phyloP scores from a whole-genome alignment of 2,797 vertebrate species.

The Rhabdophis nuchalis region DNA sequence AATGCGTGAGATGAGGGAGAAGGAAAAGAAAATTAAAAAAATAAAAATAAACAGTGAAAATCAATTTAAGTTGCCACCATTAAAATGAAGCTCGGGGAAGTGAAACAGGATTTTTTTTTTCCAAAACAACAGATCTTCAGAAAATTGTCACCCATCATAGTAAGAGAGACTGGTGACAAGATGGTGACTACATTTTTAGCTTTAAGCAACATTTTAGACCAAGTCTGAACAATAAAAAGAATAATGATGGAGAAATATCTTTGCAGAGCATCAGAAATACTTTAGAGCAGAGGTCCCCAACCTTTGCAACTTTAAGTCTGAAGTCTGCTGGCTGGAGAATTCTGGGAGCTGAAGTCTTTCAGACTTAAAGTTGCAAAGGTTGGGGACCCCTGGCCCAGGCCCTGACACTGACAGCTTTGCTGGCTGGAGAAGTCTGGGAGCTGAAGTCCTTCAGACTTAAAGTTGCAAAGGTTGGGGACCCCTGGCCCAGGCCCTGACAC shows the following conservation, averaged over 20 bases:
- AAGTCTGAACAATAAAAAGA: neutral
- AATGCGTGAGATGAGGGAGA: neutral
- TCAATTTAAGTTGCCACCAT: conserved; percentile 53
- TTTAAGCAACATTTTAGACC: neutral
- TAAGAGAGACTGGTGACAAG: neutral
- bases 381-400: too few relatives aligned
- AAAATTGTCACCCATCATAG: conserved; percentile 1
- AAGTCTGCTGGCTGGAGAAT: too few relatives aligned
- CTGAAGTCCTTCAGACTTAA: too few relatives aligned
- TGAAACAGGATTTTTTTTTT: conserved; percentile 13
- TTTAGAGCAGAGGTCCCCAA: too few relatives aligned
- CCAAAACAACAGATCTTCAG: conserved; percentile 36
- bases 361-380: too few relatives aligned
- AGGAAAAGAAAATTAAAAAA: neutral
- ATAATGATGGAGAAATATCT: neutral
- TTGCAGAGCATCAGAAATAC: neutral
- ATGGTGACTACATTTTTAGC: neutral
- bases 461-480: too few relatives aligned
- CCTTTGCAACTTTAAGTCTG: too few relatives aligned
- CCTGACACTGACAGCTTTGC: too few relatives aligned
- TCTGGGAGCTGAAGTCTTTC: too few relatives aligned
- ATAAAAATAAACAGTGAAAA: conserved; percentile 51
- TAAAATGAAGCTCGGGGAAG: conserved; percentile 44
- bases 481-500: too few relatives aligned
- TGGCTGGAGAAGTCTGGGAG: too few relatives aligned